Percentiles rank a stretch among this genome's conserved stretches.
phyloP scores from a whole-genome alignment of 2,797 vertebrate genomes.

The Euphonia xanthogaster region DNA sequence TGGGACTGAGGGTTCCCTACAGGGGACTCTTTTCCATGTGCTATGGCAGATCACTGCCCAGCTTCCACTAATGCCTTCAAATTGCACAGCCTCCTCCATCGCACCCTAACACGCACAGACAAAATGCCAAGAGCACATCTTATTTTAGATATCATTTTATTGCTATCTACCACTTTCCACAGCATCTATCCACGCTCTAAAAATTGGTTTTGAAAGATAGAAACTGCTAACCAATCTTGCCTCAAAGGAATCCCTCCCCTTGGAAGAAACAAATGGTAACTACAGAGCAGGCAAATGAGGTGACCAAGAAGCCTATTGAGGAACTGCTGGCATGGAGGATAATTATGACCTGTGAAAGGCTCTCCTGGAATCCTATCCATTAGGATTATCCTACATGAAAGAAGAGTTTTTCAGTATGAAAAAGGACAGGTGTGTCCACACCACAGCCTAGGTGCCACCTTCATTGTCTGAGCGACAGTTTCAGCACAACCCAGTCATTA shows the following conservation, averaged over 20 bases:
- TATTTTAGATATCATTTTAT: neutral
- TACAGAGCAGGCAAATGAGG: neutral
- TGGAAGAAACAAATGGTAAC: neutral
- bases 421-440: conserved; percentile 61
- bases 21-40: neutral
- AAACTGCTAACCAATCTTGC: neutral
- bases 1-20: neutral
- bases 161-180: neutral
- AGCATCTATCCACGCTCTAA: neutral
- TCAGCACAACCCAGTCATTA: conserved; percentile 37
- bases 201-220: neutral
- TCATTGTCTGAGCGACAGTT: conserved; percentile 43
- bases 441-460: conserved; percentile 28
- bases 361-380: conserved; percentile 56
- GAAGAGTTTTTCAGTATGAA: conserved; percentile 46
- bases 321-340: conserved; percentile 3
- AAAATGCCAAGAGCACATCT: neutral
- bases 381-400: conserved; percentile 61
- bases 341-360: conserved; percentile 55
- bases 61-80: neutral
- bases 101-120: neutral
- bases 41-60: neutral
- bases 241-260: conserved; percentile 10
- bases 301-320: conserved; percentile 5
- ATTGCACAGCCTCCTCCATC: neutral